These are phyloP conservation scores for Drosophila ogumai DNA, from an alignment of 1,140 invertebrate genomes.

Conservation along the genomic window DNA sequence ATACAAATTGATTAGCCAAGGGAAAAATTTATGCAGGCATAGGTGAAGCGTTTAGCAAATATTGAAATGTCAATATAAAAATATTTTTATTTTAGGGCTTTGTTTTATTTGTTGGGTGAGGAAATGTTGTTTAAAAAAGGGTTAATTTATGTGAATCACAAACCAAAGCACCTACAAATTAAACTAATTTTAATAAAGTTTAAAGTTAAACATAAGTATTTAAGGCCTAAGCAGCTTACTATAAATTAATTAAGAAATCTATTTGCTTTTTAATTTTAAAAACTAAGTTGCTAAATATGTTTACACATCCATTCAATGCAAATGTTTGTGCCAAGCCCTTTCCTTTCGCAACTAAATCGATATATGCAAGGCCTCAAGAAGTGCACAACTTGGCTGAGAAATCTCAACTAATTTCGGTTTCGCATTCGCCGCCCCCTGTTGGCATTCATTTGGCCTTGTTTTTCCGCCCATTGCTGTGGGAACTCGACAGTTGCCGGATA, in stretches of 20 bases:
- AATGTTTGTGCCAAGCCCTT: background rate
- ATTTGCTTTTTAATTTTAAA: background rate
- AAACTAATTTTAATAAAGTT: background rate
- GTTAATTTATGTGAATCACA: background rate
- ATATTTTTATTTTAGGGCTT: conserved; percentile 3
- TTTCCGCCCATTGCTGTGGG: conserved; percentile 20
- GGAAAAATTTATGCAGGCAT: conserved; percentile 13
- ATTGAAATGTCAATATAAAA: conserved; percentile 7
- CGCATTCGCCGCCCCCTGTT: background rate
- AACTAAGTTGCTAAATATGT: background rate
- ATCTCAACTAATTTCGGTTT: conserved; percentile 21
- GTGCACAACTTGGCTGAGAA: conserved; percentile 5
- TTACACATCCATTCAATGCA: background rate
- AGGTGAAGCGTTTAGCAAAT: conserved; percentile 9
- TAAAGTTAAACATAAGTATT: background rate
- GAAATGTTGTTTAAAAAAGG: background rate
- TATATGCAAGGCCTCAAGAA: background rate
- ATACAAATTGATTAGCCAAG: conserved; percentile 39
- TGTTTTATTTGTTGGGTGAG: background rate
- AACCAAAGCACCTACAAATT: background rate
- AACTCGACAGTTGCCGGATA: conserved; percentile 23
- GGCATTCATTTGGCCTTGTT: background rate
- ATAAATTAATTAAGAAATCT: background rate
- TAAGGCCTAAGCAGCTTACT: background rate
- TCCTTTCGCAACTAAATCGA: background rate